Evolutionary conservation across 2,888 invertebrate species (phyloP), one percentile per base, ranked within the genome.

Genomic region (Tenthredo distinguenda): DNA sequence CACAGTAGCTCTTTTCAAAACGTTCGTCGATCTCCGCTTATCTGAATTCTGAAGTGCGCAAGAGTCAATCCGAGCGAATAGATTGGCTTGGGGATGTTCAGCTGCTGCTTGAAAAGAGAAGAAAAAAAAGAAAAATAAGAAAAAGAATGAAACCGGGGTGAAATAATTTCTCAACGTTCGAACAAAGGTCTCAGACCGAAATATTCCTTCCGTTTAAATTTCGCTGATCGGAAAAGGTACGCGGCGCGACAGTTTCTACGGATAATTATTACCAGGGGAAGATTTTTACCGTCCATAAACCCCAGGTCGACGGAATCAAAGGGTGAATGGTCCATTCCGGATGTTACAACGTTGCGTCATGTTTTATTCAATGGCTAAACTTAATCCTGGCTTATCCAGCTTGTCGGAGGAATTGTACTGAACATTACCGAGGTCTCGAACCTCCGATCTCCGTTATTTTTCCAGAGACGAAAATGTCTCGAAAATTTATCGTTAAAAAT

Each of bases 291-390:
- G 50, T 34, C 77, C 77, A 55, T 77, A 34, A 77, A 77, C 18
- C 10, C 34, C 18, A 55, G 55, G 15, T 55, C 34, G 26, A 18
- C 55, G 50, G 34, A 77, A 55, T 55, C n/a, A 18, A 50, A 55
- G 77, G 77, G 10, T 40, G 50, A 55, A 77, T 55, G 50, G 55
- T 55, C 77, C 77, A 47, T 55, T 34, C 26, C 34, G 77, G 31
- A 55, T n/a, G 12, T 55, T 55, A 55, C 77, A 55, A 77, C 55
- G 34, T 55, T 31, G 9, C 21, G 31, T 31, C 72, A 74, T 77
- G 77, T 31, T 77, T 77, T 77, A 77, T 77, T 50, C 77, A 77
- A 77, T 77, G 31, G n/a, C 77, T 55, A 18, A 50, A 77, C 47
- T n/a, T 50, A 31, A 77, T 77, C 77, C 55, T 6, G 18, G 77